These are phyloP conservation scores for Melanotaenia nigrans DNA, from an alignment of 2,797 vertebrate species.

Conservation along the genomic window DNA sequence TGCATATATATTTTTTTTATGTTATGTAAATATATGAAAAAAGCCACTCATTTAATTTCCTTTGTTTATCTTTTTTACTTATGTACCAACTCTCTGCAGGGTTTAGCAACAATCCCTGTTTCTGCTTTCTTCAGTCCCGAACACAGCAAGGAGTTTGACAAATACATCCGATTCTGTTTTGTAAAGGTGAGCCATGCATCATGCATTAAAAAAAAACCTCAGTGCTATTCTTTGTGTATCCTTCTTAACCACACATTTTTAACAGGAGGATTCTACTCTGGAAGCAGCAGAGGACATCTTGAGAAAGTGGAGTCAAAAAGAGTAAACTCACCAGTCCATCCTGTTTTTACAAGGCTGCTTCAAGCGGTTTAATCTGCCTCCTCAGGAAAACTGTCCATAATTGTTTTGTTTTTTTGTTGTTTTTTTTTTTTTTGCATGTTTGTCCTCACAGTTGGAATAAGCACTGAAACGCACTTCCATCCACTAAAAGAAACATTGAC, in stretches of 20 bases:
- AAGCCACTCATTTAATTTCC: not conserved
- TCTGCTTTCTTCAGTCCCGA: constrained; percentile 88
- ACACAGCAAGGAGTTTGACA: constrained; percentile 85
- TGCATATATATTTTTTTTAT: not conserved
- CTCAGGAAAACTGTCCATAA: constrained; percentile 3
- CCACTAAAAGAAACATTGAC: not conserved
- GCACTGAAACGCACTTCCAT: not conserved
- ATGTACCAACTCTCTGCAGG: constrained; percentile 71
- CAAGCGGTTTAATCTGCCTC: not conserved
- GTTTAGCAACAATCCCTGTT: constrained; percentile 90
- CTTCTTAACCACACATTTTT: not conserved
- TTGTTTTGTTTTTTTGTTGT: too few species aligned
- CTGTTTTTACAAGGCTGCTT: not conserved
- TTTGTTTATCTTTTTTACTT: not conserved
- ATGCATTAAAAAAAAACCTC: not conserved
- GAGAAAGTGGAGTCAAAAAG: constrained; percentile 81
- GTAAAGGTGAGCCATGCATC: constrained; percentile 85
- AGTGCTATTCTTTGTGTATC: not conserved
- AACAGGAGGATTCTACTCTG: constrained; percentile 90
- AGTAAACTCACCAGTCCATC: constrained; percentile 46
- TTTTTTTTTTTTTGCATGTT: not conserved
- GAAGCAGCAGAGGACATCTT: constrained; percentile 88
- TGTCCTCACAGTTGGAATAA: not conserved
- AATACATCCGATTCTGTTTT: constrained; percentile 94
- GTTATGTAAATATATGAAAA: not conserved